A percentile compares a stretch with the other conserved stretches of the same genome.
Conservation (phyloP, 2,113 vertebrate species). For the Gorsachius goisagi region DNA sequence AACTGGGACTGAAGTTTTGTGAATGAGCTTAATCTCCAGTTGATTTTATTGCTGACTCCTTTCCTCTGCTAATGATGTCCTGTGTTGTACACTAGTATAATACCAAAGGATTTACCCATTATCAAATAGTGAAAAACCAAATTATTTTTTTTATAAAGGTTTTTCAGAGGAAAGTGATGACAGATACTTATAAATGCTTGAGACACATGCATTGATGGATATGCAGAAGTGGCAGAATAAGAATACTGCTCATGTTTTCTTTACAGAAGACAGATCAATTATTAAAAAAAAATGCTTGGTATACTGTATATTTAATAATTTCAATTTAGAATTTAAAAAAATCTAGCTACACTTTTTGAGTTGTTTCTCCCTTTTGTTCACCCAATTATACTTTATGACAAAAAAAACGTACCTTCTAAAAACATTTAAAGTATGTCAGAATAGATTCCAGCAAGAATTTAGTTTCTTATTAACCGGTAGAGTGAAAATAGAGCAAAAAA, state of each 20-base stretch:
- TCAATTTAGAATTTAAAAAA: not conserved
- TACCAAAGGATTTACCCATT: not conserved
- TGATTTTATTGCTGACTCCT: slow-evolving; percentile 53
- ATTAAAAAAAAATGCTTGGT: not conserved
- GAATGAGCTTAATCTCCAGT: slow-evolving; percentile 58
- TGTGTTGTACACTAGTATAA: not conserved
- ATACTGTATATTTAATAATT: not conserved
- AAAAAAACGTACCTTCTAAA: not conserved
- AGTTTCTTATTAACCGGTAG: not conserved
- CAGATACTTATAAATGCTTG: not conserved
- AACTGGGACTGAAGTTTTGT: slow-evolving; percentile 41
- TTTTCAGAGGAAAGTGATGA: not conserved
- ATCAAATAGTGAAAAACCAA: not conserved
- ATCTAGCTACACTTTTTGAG: not conserved
- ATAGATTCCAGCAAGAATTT: not conserved
- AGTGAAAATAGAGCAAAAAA: not conserved
- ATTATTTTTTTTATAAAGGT: not conserved
- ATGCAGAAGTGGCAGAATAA: not conserved
- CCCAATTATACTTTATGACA: not conserved
- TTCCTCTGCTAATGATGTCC: slow-evolving; percentile 35
- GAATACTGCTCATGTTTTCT: not conserved
- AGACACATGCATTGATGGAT: not conserved
- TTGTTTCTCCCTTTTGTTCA: not conserved
- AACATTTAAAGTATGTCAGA: not conserved
- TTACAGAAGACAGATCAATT: not conserved